Evolutionary conservation across 2,888 invertebrate species (phyloP), one percentile per base, ranked within the genome.

Genomic region (Pterostichus madidus): DNA sequence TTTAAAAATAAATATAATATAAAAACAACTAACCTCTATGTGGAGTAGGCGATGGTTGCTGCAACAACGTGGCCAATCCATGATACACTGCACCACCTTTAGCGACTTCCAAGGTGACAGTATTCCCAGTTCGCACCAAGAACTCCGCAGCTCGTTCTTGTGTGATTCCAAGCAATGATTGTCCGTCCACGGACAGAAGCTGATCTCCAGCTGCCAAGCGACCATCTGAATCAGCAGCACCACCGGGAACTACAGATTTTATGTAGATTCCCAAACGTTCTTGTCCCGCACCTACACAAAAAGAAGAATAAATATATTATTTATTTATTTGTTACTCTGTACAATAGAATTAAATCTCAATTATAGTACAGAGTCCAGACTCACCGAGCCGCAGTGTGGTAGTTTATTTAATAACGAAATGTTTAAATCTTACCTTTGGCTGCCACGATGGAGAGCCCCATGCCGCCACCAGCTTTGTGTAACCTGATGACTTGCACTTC

Each of bases 401-500:
- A n/a, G n/a, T n/a, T 56, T 88, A 56, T 13, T 56, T 56, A 39
- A 39, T 8, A 39, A 39, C 5, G 39, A 7, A 64, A 35, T 64
- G 3, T 7, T 35, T 59, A 17, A 11, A 5, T 64, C 0, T 89
- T 89, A 31, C 90, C 92, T 91, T 98, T 98, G 32, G 99, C 99
- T 8, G 99, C 99, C 3, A 99, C 99, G 87, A 99, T 99, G 88
- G 98, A 99, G 86, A 99, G 93, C 10, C 99, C 99, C 96, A 99
- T 98, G 85, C 99, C 99, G 88, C 96, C 97, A 84, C 96, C 95
- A 87, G 97, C 97, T 91, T 99, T 99, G 89, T 97, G 95, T 85
- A 99, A 93, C 88, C 97, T 95, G 86, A 99, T 96, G 80, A 96
- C 93, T 88, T 96, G 95, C 83, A 97, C 90, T 87, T 90, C 90